Conservation (phyloP, 2,113 vertebrate species). For the Pogona vitticeps region DNA sequence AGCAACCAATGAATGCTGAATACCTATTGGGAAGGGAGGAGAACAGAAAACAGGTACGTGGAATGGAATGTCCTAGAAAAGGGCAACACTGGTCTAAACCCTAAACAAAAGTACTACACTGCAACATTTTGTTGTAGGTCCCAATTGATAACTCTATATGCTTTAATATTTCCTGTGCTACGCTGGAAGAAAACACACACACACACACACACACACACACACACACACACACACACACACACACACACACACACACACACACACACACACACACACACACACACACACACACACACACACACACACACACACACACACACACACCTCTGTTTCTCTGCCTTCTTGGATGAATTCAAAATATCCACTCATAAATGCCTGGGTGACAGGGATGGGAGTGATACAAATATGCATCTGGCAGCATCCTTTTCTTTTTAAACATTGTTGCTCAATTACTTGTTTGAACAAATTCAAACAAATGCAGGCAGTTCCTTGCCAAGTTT, state of each 20-base stretch:
- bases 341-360: not conserved
- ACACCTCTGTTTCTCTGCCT: not conserved
- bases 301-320: not conserved
- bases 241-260: not conserved
- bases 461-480: conserved; percentile 3
- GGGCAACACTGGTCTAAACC: not conserved
- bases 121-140: not conserved
- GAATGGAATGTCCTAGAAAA: not conserved
- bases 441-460: conserved; percentile 19
- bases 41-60: not conserved
- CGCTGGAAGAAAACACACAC: not conserved
- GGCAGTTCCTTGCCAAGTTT: not conserved
- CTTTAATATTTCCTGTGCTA: not conserved
- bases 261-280: not conserved
- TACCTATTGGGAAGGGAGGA: not conserved
- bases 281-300: not conserved
- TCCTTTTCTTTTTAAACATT: not conserved
- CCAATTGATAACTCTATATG: not conserved
- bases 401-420: not conserved
- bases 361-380: conserved; percentile 28
- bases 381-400: not conserved
- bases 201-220: not conserved
- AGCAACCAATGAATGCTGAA: not conserved
- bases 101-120: not conserved
- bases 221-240: not conserved